Base-by-base conservation (phyloP, 2,113 vertebrate species). In the Ceyx margarethae region DNA sequence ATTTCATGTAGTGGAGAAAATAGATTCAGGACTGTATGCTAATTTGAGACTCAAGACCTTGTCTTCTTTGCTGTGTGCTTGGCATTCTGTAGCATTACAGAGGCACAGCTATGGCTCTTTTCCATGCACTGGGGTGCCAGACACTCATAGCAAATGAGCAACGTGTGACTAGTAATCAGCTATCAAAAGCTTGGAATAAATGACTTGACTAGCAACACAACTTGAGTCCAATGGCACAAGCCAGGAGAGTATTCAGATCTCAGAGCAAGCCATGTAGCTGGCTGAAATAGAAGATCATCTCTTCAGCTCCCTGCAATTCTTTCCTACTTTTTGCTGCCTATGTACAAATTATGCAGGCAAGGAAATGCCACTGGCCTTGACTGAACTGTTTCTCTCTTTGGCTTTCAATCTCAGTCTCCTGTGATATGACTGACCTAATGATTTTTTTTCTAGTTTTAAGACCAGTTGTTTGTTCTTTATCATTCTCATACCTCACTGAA, bases 31-130 rank as follows among this genome's bases (percentile, higher is more conserved):
- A 75, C 82, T 61, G 11, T 90, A 88, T 93, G 83, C 77, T 95
- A 85, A 95, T 95, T 68, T 75, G 53, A 35, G 46, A 72, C 65
- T 85, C 46, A 77, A 91, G 88, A 33, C 80, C 45, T 72, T 67
- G 69, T 48, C 64, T 94, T 93, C 90, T 95, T 85, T 83, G 85
- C 85, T 2, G 2, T 91, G 76, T 90, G 65, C 67, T 95, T 94
- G 85, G 87, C 93, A 96, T 95, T 96, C 95, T 6, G 72, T 62
- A 43, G 90, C 79, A 48, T 74, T 91, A 15, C 9, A 69, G 91
- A 67, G 81, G 81, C 81, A 69, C 22, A 51, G 51, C 89, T 66
- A 40, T 82, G 72, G 75, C 87, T 87, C 50, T 66, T 28, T 61
- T 77, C 89, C 5, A 4, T 83, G 79, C 1, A 1, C 64, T 62